Evolutionary conservation across 2,888 invertebrate genomes (phyloP).

Genomic region (Scaptodrosophila latifasciaeformis): DNA sequence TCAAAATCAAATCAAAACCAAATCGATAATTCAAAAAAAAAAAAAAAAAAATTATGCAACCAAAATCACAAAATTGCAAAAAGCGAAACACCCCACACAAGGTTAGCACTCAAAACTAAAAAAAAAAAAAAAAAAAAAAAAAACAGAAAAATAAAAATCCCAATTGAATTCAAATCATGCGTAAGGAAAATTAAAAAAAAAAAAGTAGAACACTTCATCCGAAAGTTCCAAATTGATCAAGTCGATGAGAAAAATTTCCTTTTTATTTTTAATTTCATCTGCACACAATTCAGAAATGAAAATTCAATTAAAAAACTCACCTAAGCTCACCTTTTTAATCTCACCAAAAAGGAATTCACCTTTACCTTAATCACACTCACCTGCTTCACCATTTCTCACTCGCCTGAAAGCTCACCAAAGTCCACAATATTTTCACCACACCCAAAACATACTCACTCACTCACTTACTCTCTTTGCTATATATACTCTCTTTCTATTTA

Average conservation of each 20-base stretch:
- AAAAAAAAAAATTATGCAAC: slow-evolving; percentile 50
- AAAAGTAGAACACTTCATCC: too few relatives aligned
- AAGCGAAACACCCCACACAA: slow-evolving; percentile 63
- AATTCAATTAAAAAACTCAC: not conserved
- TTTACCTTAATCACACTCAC: slow-evolving; percentile 19
- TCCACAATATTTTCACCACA: too few relatives aligned
- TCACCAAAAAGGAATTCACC: slow-evolving; percentile 11
- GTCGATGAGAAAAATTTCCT: not conserved
- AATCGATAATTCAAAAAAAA: not conserved
- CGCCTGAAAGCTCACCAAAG: slow-evolving; percentile 15
- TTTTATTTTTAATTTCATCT: too few relatives aligned
- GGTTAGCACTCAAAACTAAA: slow-evolving; percentile 47
- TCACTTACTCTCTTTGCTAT: slow-evolving; percentile 12
- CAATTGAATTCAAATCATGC: slow-evolving; percentile 18
- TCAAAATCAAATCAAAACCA: not conserved
- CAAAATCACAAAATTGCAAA: slow-evolving; percentile 64
- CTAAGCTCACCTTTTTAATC: slow-evolving; percentile 1
- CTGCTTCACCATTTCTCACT: slow-evolving; percentile 15
- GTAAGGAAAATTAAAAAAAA: slow-evolving; percentile 25
- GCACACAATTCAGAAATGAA: not conserved
- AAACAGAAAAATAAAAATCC: slow-evolving; percentile 7
- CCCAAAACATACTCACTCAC: slow-evolving; percentile 15
- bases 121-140: slow-evolving; percentile 3
- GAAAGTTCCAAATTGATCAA: not conserved
- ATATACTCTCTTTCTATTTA: slow-evolving; percentile 2